Percentiles rank a stretch among this genome's conserved stretches.
These are phyloP conservation scores for Scarus forsteni DNA, from an alignment of 2,797 vertebrate genomes.

Conservation along the genomic window DNA sequence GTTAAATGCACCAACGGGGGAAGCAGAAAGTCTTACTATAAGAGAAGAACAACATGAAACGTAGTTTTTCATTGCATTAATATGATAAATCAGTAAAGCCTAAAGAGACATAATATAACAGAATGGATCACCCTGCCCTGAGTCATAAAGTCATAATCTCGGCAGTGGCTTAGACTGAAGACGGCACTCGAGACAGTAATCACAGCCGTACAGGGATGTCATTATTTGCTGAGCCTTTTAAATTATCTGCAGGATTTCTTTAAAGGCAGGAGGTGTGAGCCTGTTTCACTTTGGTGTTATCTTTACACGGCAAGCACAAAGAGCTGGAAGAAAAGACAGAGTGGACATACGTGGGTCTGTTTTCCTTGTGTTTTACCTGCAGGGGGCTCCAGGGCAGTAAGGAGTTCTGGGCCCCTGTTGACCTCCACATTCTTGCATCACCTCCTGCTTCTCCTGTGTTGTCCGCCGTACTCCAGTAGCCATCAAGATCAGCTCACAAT, in stretches of 20 bases:
- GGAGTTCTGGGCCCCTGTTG: conserved; percentile 12
- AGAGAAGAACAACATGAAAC: not conserved
- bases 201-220: conserved; percentile 25
- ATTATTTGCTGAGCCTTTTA: conserved; percentile 27
- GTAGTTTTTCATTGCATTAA: conserved; percentile 9
- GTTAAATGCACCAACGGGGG: not conserved
- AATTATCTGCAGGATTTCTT: conserved; percentile 41
- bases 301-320: not conserved
- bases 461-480: conserved; percentile 8
- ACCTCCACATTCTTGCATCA: conserved; percentile 9
- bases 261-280: not conserved
- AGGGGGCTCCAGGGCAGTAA: conserved; percentile 10
- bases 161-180: conserved; percentile 4
- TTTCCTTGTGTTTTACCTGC: conserved; percentile 3
- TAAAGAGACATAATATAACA: conserved; percentile 14
- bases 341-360: not conserved
- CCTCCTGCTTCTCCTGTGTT: conserved; percentile 7
- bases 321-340: not conserved
- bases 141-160: conserved; percentile 26
- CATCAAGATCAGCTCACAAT: conserved; percentile 19
- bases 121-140: conserved; percentile 9
- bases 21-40: not conserved
- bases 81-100: conserved; percentile 30
- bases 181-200: conserved; percentile 22
- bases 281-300: not conserved